phyloP scores from a whole-genome alignment of 1,140 invertebrate genomes.

The Cotesia typhae region DNA sequence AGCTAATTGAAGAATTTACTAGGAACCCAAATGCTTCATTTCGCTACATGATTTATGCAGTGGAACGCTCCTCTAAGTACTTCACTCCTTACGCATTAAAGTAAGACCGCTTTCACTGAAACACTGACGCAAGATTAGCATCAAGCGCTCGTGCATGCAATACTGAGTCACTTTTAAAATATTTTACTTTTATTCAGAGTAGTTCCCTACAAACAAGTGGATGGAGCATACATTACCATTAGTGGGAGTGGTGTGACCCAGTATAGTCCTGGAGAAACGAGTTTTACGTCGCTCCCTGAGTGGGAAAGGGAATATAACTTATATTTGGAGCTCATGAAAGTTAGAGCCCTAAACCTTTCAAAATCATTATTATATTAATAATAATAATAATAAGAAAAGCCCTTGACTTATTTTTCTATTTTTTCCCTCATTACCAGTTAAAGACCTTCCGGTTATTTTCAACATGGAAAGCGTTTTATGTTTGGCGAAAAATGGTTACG shows the following conservation, averaged over 20 bases:
- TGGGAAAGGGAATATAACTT: constrained; percentile 78
- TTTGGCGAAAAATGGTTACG: constrained; percentile 80
- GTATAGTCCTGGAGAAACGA: constrained; percentile 71
- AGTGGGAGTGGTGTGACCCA: constrained; percentile 76
- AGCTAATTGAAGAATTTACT: constrained; percentile 67
- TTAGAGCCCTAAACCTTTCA: constrained; percentile 45
- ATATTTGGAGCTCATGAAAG: constrained; percentile 73
- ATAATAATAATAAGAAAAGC: not conserved
- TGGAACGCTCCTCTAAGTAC: constrained; percentile 72
- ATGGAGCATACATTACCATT: constrained; percentile 74
- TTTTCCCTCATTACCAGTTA: constrained; percentile 66
- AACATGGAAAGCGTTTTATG: constrained; percentile 84
- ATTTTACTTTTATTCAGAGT: constrained; percentile 63
- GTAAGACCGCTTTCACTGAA: constrained; percentile 72
- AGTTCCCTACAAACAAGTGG: constrained; percentile 72
- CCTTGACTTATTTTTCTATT: constrained; percentile 9
- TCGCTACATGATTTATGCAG: constrained; percentile 75
- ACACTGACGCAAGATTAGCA: constrained; percentile 51
- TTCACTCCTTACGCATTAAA: constrained; percentile 75
- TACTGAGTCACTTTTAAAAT: constrained; percentile 2
- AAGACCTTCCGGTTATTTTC: constrained; percentile 77
- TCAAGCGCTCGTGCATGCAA: constrained; percentile 16
- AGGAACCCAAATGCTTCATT: constrained; percentile 67
- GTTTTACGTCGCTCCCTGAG: constrained; percentile 73
- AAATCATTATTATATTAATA: not conserved